Evolutionary conservation across 2,113 vertebrate species (phyloP), one percentile per base, ranked within the genome.

Genomic region (Abramis brama): DNA sequence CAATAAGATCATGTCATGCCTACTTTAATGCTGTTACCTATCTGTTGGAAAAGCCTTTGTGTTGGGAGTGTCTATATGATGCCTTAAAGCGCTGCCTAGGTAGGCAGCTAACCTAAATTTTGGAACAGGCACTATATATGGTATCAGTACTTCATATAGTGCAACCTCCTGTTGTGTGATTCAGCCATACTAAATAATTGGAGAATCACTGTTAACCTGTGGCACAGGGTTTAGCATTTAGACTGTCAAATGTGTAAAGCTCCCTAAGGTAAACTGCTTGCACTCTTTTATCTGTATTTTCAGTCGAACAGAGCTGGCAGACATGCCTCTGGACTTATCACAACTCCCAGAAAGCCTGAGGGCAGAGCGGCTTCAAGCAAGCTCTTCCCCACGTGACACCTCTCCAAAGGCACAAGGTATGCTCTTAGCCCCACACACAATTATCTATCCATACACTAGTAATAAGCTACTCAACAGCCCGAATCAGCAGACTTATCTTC

Each of bases 281-380:
- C 45, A 83, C 23, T 71, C 52, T 12, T 88, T 57, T 79, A 68
- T 73, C 55, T 82, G 33, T 39, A 74, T 43, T 89, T 88, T 64
- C 91, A 97, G 96, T 92, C 96, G 94, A 73, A 94, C 94, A 0
- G 96, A 97, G 91, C 79, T 94, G 50, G 90, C 94, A 36, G 95
- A 96, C 82, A 95, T 92, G 0, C 95, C 95, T 21, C 91, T 97
- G 93, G 97, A 97, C 27, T 84, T 97, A 78, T 94, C 95, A 86
- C 97, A 97, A 91, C 93, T 97, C 8, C 95, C 96, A 1, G 95
- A 95, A 89, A 92, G 90, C 33, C 84, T 96, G 12, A 88, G 93
- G 85, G 94, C 92, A 3, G 94, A 94, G 89, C 90, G 93, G 1
- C 87, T 91, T 79, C 91, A 92, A 2, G 85, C 90, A 2, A 93